Conservation (phyloP, 1,140 invertebrate species). For the Caerostris extrusa region DNA sequence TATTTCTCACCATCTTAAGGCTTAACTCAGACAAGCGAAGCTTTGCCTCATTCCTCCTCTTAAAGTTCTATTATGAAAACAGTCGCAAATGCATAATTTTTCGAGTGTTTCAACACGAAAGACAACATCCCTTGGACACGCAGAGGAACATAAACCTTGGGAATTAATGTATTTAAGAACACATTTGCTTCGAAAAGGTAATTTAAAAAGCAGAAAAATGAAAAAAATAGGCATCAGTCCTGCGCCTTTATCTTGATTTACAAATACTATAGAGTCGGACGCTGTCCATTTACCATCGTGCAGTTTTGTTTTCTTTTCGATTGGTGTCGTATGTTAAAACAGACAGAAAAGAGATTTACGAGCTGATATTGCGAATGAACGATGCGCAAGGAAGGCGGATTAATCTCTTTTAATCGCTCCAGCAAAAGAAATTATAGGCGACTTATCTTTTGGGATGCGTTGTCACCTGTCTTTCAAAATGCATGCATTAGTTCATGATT, state of each 20-base stretch:
- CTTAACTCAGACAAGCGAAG: not conserved
- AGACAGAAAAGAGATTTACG: conserved; percentile 57
- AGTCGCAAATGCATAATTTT: conserved; percentile 17
- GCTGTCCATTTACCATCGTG: conserved; percentile 46
- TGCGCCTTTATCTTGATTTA: conserved; percentile 24
- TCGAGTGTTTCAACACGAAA: conserved; percentile 1
- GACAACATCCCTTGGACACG: conserved; percentile 18
- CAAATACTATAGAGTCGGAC: conserved; percentile 17
- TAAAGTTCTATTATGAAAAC: conserved; percentile 20
- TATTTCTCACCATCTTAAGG: not conserved
- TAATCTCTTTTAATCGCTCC: conserved; percentile 59
- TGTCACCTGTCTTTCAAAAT: conserved; percentile 69
- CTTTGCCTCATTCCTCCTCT: not conserved
- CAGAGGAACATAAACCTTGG: conserved; percentile 25
- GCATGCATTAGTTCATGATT: conserved; percentile 30
- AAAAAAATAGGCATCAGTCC: not conserved
- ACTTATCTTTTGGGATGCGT: conserved; percentile 69
- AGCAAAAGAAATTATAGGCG: conserved; percentile 55
- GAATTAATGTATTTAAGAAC: conserved; percentile 20
- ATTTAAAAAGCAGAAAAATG: conserved; percentile 23
- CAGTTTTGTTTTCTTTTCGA: conserved; percentile 51
- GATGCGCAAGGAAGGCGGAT: not conserved
- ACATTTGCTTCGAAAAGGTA: conserved; percentile 27
- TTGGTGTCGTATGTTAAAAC: conserved; percentile 52
- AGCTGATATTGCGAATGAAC: conserved; percentile 31